phyloP scores from a whole-genome alignment of 2,113 vertebrate genomes.

The Vanacampus margaritifer region DNA sequence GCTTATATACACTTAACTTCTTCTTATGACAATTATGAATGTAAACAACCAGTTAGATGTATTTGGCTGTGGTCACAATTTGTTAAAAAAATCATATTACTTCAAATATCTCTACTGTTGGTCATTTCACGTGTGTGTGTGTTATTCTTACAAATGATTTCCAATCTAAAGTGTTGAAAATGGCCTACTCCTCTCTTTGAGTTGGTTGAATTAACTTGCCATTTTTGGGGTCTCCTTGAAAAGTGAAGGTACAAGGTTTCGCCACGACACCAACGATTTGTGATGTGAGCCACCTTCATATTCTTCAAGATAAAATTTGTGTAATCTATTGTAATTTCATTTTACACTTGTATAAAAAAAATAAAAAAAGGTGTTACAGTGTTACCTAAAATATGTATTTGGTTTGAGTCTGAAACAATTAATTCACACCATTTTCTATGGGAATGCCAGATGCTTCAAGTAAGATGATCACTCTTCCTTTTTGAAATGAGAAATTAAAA shows the following conservation, averaged over 20 bases:
- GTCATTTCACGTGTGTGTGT: too few relatives aligned
- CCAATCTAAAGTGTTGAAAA: too few relatives aligned
- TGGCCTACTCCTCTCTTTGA: too few relatives aligned
- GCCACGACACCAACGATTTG: background rate
- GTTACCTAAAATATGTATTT: background rate
- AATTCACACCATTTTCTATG: background rate
- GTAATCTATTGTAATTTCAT: background rate
- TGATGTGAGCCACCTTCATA: background rate
- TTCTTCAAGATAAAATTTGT: too few relatives aligned
- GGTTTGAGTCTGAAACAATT: background rate
- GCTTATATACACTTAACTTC: too few relatives aligned
- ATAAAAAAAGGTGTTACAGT: too few relatives aligned
- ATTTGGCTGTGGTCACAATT: too few relatives aligned
- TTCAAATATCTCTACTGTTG: too few relatives aligned
- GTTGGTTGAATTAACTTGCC: too few relatives aligned
- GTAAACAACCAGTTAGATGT: background rate
- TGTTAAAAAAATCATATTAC: background rate
- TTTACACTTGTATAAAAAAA: background rate
- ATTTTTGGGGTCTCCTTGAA: too few relatives aligned
- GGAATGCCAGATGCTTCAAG: background rate
- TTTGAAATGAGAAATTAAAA: background rate
- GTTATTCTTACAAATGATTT: too few relatives aligned
- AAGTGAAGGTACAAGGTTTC: too few relatives aligned
- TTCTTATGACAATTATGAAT: background rate
- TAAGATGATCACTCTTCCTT: background rate